Conservation (phyloP, 1,140 invertebrate genomes). For the Diachasmimorpha longicaudata region DNA sequence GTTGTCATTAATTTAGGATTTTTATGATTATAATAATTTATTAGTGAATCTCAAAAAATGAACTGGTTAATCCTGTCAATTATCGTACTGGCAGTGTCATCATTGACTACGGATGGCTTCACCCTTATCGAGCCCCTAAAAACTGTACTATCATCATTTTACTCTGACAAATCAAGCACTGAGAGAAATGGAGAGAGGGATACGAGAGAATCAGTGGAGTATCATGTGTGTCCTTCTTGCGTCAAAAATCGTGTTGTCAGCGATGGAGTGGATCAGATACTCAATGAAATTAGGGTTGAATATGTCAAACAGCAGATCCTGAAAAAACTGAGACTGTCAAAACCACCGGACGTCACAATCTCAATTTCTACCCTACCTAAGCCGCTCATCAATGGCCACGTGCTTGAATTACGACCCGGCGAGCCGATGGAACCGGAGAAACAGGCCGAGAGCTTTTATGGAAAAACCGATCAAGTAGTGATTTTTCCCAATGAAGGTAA, state of each 20-base stretch:
- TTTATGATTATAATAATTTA: neutral
- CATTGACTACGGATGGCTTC: slow-evolving; percentile 9
- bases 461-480: slow-evolving; percentile 79
- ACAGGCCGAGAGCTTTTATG: slow-evolving; percentile 75
- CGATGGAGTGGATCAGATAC: slow-evolving; percentile 45
- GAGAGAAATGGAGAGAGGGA: neutral
- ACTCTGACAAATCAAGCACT: slow-evolving; percentile 33
- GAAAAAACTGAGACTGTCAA: slow-evolving; percentile 75
- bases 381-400: slow-evolving; percentile 71
- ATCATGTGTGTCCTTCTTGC: slow-evolving; percentile 45
- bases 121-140: slow-evolving; percentile 48
- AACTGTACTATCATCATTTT: slow-evolving; percentile 44
- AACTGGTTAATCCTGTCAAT: slow-evolving; percentile 1
- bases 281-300: slow-evolving; percentile 72
- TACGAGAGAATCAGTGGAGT: slow-evolving; percentile 5
- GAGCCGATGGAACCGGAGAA: slow-evolving; percentile 51
- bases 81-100: slow-evolving; percentile 28
- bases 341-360: slow-evolving; percentile 70
- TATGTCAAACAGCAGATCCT: slow-evolving; percentile 83
- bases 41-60: slow-evolving; percentile 7
- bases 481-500: slow-evolving; percentile 78
- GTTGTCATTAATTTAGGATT: slow-evolving; percentile 27
- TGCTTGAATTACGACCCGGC: slow-evolving; percentile 53
- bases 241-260: slow-evolving; percentile 45
- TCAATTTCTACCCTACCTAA: slow-evolving; percentile 69